These are phyloP conservation scores for Rhagoletis pomonella DNA, from an alignment of 1,140 invertebrate species.

Conservation along the genomic window DNA sequence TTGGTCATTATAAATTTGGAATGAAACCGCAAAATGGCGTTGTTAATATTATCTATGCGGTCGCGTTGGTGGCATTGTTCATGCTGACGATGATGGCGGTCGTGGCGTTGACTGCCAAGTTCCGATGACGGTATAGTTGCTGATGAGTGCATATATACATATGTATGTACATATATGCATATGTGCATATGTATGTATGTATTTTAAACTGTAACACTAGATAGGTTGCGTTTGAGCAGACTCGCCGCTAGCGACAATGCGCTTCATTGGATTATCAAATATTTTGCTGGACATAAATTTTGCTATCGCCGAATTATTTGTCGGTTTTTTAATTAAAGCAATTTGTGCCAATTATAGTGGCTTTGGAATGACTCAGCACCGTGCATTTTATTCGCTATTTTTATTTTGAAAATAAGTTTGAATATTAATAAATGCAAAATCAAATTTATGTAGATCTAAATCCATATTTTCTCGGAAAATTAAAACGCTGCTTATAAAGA, in stretches of 20 bases:
- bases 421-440: background rate
- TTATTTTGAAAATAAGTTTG: background rate
- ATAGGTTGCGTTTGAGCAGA: background rate
- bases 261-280: conserved; percentile 32
- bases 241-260: conserved; percentile 21
- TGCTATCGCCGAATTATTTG: background rate
- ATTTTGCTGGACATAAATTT: conserved; percentile 15
- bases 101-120: conserved; percentile 12
- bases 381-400: background rate
- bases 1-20: conserved; percentile 53
- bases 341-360: background rate
- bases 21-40: conserved; percentile 54
- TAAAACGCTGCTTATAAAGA: too few species aligned
- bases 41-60: conserved; percentile 48
- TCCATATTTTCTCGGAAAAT: too few species aligned
- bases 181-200: background rate
- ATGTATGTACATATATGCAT: background rate
- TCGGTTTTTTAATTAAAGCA: background rate
- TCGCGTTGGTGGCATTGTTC: conserved; percentile 13
- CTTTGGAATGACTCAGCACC: background rate
- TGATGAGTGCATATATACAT: background rate
- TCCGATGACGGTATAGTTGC: background rate
- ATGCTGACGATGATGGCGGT: background rate
- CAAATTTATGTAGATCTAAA: too few species aligned
- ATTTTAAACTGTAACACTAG: too few species aligned